phyloP scores from a whole-genome alignment of 2,888 invertebrate species.

The Hemistola chrysoprasaria region DNA sequence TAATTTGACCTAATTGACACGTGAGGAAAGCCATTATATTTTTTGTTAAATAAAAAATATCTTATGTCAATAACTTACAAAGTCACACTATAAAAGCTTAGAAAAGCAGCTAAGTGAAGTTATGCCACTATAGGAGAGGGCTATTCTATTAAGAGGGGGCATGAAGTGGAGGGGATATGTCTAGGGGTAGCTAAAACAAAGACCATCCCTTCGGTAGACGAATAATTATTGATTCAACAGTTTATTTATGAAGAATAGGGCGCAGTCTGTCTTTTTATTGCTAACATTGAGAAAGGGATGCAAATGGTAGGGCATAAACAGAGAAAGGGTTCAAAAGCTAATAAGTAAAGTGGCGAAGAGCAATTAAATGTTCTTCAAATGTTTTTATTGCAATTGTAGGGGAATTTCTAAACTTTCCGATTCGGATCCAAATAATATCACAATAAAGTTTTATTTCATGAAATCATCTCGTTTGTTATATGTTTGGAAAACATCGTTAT shows the following conservation, averaged over 20 bases:
- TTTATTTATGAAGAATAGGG: slow-evolving; percentile 53
- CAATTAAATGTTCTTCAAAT: slow-evolving; percentile 19
- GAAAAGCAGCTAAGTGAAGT: slow-evolving; percentile 40
- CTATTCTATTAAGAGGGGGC: slow-evolving; percentile 66
- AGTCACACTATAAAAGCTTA: slow-evolving; percentile 9
- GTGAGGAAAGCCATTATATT: no score
- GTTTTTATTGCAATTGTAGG: slow-evolving; percentile 8
- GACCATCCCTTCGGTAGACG: slow-evolving; percentile 40
- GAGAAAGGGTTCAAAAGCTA: slow-evolving; percentile 19
- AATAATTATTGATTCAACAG: slow-evolving; percentile 68
- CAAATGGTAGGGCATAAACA: background rate
- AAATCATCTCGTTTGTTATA: no score
- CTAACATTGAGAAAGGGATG: slow-evolving; percentile 28
- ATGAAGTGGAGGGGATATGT: slow-evolving; percentile 48
- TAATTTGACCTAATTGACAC: no score
- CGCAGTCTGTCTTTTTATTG: slow-evolving; percentile 63
- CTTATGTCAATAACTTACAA: slow-evolving; percentile 5
- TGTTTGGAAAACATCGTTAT: no score
- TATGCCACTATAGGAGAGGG: slow-evolving; percentile 65
- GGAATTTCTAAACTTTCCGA: background rate
- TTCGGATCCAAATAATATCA: background rate
- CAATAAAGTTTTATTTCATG: no score
- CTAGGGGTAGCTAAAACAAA: slow-evolving; percentile 62
- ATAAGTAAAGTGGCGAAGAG: slow-evolving; percentile 20
- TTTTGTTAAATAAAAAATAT: no score